Evolutionary conservation across 2,797 vertebrate genomes (phyloP), one percentile per base, ranked within the genome.

Genomic region (Notoglanidium macrostoma): DNA sequence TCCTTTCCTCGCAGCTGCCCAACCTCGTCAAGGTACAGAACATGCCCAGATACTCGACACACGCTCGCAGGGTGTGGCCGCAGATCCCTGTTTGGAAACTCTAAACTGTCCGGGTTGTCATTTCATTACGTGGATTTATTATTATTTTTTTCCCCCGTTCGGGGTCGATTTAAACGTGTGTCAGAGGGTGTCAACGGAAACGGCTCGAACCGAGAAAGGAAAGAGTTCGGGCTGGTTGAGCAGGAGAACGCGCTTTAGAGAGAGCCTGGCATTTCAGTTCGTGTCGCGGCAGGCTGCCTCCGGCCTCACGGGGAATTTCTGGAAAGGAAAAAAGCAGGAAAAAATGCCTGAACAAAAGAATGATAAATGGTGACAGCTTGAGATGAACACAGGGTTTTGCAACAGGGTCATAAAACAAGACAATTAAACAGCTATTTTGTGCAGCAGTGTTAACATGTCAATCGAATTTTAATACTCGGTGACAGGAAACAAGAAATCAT

Each of bases 1-100:
- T 96, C 12, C 65, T 96, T 90, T 93, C 95, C 68, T 90, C 93
- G 65, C 93, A 96, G 89, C 15, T 96, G 92, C 95, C 96, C 3
- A 94, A 89, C 87, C 46, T 96, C 51, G 88, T 88, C 73, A 94
- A 95, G 94, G 95, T 96, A 93, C 94, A 51, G 29, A 15, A 72
- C 40, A 76, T 35, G 54, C 81, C 70, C 76, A 57, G 35, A 68
- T 67, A 32, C 68, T 85, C 29, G 5, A 4, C 40, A 35, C 78
- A 61, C 70, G 21, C 40, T 79, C 6, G 1, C 68, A 88, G 87
- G 87, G 87, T 76, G 87, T 46, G 87, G 87, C 51, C 1, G 26
- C 40, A 15, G 49, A 77, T 82, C 87, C 55, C 84, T 88, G 84
- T 51, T 57, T 54, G 78, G 87, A 86, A 88, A 88, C 87, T 26